Evolutionary conservation across 2,888 invertebrate genomes (phyloP), one percentile per base, ranked within the genome.

Genomic region (Agonopterix arenella): DNA sequence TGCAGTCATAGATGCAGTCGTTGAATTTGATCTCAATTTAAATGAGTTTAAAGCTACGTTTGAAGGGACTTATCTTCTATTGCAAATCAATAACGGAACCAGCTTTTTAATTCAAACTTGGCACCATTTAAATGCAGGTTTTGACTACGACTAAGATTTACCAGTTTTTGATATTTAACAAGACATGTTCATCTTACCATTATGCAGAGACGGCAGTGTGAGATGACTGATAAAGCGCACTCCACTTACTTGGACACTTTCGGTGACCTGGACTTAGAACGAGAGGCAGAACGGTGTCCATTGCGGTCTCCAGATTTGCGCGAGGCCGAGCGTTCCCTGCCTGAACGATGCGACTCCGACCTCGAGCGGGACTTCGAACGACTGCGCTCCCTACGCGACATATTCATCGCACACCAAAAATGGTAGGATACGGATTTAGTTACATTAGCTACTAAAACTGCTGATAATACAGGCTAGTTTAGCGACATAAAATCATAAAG

Each of bases 251-350:
- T 82, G 68, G 77, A 72, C 4, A 64, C 63, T 40, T 72, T 65
- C 64, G 90, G 88, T 57, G 91, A 90, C 51, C 90, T 83, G 18
- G 92, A 91, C 63, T 90, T 90, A 49, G 80, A 78, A 13, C 81
- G 62, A 43, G 80, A 76, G 0, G 64, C 57, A 0, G 80, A 76
- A 47, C 72, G 64, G 57, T 64, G 66, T 5, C 77, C 79, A 57
- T 80, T 79, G 58, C 75, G 66, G 51, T 74, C 72, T 10, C 56
- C 57, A 5, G 73, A 67, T 55, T 70, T 70, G 54, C 54, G 63
- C 56, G 46, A 61, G 37, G 56, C 63, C 36, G 80, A 73, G 48
- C 65, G 63, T 9, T 72, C 73, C 13, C 72, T 55, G 54, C 57
- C 59, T 11, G 77, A 73, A 53, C 74, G 73, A 10, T 74, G 73